These are phyloP conservation scores for Mixornis gularis DNA, from an alignment of 2,113 vertebrate species.

Conservation along the genomic window DNA sequence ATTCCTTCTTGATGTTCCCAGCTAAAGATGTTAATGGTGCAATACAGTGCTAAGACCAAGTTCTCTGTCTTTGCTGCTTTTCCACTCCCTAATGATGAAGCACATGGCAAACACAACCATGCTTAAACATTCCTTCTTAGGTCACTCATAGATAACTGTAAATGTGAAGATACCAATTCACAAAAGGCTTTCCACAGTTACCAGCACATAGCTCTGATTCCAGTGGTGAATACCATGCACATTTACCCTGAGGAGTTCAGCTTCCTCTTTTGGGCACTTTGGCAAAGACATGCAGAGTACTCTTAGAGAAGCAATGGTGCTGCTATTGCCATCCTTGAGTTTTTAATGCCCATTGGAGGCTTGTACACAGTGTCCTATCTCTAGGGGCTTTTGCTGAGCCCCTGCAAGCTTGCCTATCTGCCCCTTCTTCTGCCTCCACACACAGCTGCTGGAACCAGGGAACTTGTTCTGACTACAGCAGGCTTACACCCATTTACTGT, in stretches of 20 bases:
- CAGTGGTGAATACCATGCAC: background rate
- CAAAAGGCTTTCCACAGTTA: background rate
- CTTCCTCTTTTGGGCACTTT: background rate
- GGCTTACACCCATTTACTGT: background rate
- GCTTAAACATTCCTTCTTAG: background rate
- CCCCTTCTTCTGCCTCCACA: background rate
- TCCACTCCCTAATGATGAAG: background rate
- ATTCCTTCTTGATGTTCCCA: background rate
- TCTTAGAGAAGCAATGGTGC: background rate
- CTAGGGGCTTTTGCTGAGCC: background rate
- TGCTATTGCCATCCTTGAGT: background rate
- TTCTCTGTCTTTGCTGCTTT: background rate
- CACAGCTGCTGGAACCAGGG: background rate
- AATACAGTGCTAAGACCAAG: background rate
- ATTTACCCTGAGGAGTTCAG: background rate
- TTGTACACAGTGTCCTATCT: background rate
- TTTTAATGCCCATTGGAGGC: background rate
- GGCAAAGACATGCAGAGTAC: background rate
- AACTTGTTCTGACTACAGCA: background rate
- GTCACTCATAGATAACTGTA: background rate
- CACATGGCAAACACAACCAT: background rate
- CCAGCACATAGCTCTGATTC: background rate
- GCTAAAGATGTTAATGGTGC: background rate
- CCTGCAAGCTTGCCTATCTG: background rate
- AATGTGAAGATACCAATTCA: fast-evolving